Percentiles rank a stretch among this genome's conserved stretches.
Evolutionary conservation across 92 coral and sea anemone species (phyloP).

Genomic region (Umimayanthus chanpuru): DNA sequence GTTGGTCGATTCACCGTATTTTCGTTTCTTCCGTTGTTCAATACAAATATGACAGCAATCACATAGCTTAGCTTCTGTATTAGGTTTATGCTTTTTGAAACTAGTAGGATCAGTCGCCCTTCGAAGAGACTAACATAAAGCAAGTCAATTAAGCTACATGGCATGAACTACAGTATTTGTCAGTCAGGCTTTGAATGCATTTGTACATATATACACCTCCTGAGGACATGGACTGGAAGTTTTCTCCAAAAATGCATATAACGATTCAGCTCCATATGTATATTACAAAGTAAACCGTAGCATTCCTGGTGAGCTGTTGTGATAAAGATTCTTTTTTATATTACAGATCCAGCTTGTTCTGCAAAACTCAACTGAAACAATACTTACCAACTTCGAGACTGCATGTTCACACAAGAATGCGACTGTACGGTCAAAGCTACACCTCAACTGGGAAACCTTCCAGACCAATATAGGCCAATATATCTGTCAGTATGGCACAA

Average conservation of each 20-base stretch:
- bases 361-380: not conserved
- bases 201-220: no score
- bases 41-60: not conserved
- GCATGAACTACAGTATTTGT: not conserved
- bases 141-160: not conserved
- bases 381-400: not conserved
- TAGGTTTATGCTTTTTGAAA: not conserved
- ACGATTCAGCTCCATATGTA: not conserved
- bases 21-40: not conserved
- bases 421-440: not conserved
- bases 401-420: conserved; percentile 14
- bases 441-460: not conserved
- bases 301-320: not conserved
- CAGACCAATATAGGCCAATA: not conserved
- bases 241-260: not conserved
- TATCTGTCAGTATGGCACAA: not conserved
- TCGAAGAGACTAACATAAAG: not conserved
- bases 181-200: not conserved
- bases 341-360: not conserved
- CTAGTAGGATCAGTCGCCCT: not conserved
- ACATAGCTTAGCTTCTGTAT: no score
- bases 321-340: no score
- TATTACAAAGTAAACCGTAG: no score
- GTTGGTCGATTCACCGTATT: not conserved
- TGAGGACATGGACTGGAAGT: not conserved